A percentile compares a stretch with the other conserved stretches of the same genome.
Evolutionary conservation across 2,797 vertebrate genomes (phyloP).

Genomic region (Tadarida brasiliensis): DNA sequence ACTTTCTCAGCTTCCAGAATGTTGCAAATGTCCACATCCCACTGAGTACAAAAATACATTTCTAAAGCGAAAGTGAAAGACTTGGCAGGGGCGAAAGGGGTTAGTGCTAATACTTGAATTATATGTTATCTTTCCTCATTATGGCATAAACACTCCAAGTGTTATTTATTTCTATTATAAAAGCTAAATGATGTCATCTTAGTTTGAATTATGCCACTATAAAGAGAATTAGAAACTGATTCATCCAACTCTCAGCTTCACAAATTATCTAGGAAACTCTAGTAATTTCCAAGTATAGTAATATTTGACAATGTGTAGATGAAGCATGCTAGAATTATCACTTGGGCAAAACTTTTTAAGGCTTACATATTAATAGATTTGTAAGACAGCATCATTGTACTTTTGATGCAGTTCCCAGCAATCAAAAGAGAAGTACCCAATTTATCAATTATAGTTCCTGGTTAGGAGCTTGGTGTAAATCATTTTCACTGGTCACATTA

Average conservation of each 20-base stretch:
- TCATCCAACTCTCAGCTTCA: constrained; percentile 44
- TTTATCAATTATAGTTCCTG: background rate
- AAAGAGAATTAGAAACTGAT: constrained; percentile 40
- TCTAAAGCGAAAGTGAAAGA: constrained; percentile 30
- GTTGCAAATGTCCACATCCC: background rate
- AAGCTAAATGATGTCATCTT: constrained; percentile 25
- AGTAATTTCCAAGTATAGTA: constrained; percentile 29
- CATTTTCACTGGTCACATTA: background rate
- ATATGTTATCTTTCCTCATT: constrained; percentile 8
- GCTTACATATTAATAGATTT: background rate
- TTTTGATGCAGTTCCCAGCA: constrained; percentile 12
- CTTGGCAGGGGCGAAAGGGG: background rate
- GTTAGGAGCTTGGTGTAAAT: background rate
- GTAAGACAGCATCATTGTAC: background rate
- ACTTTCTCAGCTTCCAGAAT: constrained; percentile 1
- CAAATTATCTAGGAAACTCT: constrained; percentile 42
- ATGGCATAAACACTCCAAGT: constrained; percentile 4
- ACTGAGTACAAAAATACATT: constrained; percentile 17
- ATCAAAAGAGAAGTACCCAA: background rate
- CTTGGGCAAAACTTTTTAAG: background rate
- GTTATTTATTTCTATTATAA: constrained; percentile 54
- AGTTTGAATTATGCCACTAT: constrained; percentile 33
- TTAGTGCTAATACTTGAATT: background rate
- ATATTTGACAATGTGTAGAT: background rate
- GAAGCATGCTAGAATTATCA: background rate